These are phyloP conservation scores for Ctenoplectra terminalis DNA, from an alignment of 1,140 invertebrate species.

Conservation along the genomic window DNA sequence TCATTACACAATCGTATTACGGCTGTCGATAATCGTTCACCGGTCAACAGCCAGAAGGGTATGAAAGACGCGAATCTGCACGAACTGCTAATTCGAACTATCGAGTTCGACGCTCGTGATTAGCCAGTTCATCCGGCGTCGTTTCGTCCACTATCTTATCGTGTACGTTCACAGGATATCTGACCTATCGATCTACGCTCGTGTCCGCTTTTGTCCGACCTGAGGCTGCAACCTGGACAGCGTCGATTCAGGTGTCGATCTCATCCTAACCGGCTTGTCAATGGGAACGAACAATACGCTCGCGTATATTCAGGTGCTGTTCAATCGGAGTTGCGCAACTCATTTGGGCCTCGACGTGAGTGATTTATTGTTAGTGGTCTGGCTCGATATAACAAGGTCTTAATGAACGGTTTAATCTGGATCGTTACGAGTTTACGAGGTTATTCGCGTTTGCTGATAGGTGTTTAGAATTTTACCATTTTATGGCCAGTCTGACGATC, in stretches of 20 bases:
- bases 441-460: too few species aligned
- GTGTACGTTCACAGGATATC: background rate
- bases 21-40: conserved; percentile 46
- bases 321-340: background rate
- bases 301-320: background rate
- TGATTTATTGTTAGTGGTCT: background rate
- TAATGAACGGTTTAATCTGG: too few species aligned
- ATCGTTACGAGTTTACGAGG: too few species aligned
- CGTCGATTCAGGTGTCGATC: conserved; percentile 19
- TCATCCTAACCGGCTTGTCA: background rate
- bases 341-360: background rate
- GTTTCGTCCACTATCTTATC: conserved; percentile 33
- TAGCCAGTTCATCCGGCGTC: conserved; percentile 1
- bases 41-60: conserved; percentile 15
- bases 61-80: conserved; percentile 22
- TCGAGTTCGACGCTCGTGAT: background rate
- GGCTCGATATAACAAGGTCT: background rate
- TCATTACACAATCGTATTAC: conserved; percentile 56
- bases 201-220: background rate
- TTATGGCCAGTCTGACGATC: too few species aligned
- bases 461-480: too few species aligned
- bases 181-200: background rate
- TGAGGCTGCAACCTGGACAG: background rate
- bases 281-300: background rate
- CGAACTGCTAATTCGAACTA: background rate